phyloP scores from a whole-genome alignment of 2,797 vertebrate species.

The Liasis olivaceus region DNA sequence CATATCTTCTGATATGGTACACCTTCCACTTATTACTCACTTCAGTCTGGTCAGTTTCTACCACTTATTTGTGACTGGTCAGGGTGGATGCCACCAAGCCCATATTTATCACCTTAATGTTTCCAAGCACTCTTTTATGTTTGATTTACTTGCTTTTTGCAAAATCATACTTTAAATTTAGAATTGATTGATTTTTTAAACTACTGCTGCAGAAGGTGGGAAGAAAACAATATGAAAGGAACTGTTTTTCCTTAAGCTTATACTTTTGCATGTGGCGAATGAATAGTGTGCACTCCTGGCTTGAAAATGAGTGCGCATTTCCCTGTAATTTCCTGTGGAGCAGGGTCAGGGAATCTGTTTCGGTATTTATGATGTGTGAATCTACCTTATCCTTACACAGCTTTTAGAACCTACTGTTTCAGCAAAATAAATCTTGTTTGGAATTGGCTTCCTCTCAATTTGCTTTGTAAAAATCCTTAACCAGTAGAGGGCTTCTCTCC shows the following conservation, averaged over 20 bases:
- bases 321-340: background rate
- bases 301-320: background rate
- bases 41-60: background rate
- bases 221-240: background rate
- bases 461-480: conserved; percentile 49
- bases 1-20: background rate
- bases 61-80: background rate
- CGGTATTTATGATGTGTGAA: background rate
- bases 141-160: background rate
- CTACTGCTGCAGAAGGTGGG: background rate
- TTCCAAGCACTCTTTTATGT: background rate
- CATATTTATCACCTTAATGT: background rate
- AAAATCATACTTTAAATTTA: background rate
- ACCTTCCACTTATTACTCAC: background rate
- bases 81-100: background rate
- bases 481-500: conserved; percentile 79
- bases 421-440: background rate
- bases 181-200: background rate
- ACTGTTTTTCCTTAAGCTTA: background rate
- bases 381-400: background rate
- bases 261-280: background rate
- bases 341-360: background rate
- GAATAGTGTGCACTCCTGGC: background rate
- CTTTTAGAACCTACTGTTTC: background rate
- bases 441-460: conserved; percentile 36